phyloP scores from a whole-genome alignment of 37 sponge, comb jelly and placozoan genomes.

The Theonella swinhoei region DNA sequence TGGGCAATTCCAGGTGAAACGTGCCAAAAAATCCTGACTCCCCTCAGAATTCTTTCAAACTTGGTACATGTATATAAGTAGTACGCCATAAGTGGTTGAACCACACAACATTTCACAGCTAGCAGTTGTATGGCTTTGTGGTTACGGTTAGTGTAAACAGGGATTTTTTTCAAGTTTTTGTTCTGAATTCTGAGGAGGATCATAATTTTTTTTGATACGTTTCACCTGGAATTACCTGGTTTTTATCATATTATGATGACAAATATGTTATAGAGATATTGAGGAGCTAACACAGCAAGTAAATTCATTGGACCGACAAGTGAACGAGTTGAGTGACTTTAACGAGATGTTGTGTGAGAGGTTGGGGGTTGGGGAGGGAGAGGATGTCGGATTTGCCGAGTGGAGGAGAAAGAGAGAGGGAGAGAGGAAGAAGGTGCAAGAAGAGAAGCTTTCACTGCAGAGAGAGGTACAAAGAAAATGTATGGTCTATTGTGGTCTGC shows the following conservation, averaged over 20 bases:
- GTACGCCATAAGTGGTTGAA: too few relatives aligned
- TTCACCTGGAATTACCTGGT: not conserved
- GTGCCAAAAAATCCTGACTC: too few relatives aligned
- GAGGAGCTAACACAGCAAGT: slow-evolving; percentile 54
- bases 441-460: slow-evolving; percentile 41
- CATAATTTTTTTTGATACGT: too few relatives aligned
- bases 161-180: too few relatives aligned
- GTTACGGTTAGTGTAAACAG: too few relatives aligned
- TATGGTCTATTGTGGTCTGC: not conserved
- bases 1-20: too few relatives aligned
- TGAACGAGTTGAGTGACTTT: slow-evolving; percentile 50
- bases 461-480: slow-evolving; percentile 39
- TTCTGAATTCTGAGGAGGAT: too few relatives aligned
- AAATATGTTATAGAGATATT: slow-evolving; percentile 40
- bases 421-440: slow-evolving; percentile 46
- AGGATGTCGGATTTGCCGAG: slow-evolving; percentile 19
- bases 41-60: too few relatives aligned
- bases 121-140: too few relatives aligned
- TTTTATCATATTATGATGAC: not conserved
- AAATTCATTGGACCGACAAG: slow-evolving; percentile 31
- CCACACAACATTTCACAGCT: too few relatives aligned
- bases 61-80: too few relatives aligned
- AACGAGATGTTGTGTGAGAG: slow-evolving; percentile 58
- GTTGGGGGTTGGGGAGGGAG: slow-evolving; percentile 34
- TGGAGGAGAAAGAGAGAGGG: slow-evolving; percentile 34